Evolutionary conservation across 30 jellyfish, hydroid and myxozoan species (phyloP), one percentile per base, ranked within the genome.

Genomic region (Clytia hemisphaerica): DNA sequence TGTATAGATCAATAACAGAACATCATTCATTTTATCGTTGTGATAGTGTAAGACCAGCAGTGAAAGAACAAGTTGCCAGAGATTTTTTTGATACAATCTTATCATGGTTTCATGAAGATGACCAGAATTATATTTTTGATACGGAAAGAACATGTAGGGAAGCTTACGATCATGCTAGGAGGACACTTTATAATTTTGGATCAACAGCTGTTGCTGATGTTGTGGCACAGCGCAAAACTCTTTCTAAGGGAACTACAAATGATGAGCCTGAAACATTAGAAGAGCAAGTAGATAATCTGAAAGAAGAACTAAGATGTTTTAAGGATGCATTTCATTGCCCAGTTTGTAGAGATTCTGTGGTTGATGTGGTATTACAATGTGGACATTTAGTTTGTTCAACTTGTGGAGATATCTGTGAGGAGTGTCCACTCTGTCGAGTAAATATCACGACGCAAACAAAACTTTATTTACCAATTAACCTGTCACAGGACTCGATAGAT

Each of bases 21-120:
- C 95, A 89, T 73, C 95, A 89, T 71, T 91, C 98, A 25, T 89
- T 89, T 81, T 89, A 74, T 37, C 84, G 98, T 24, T 89, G 98
- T 57, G 98, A 89, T 44, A 89, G 98, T 45, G 60, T 89, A 10
- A 58, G 78, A 34, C 85, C 87, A 38, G 98, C 98, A 19, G 93
- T 89, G 15, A 89, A 89, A 70, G 85, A 76, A 10, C 98, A 89
- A 55, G 98, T 89, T 15, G 88, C 98, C 5, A 80, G 82, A 59
- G 98, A 89, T 78, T 61, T 89, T 40, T 76, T 82, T 31, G 98
- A 89, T 72, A 78, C 91, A 15, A 34, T 89, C 34, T 66, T 80
- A 24, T 72, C 83, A 18, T 64, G 94, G 78, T 80, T 89, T 48
- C 40, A 63, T 40, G 65, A 51, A 45, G 71, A 86, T 0, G 98